phyloP scores from a whole-genome alignment of 2,113 vertebrate genomes.

The rabbit (Oryctolagus cuniculus) region mOryCun1.1 NC_091434.1:121655501-121656000 shows the following conservation, averaged over 20 bases:
- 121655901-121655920: not conserved
- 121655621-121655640: not conserved
- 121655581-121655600: not conserved
- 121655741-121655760: not conserved
- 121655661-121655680: not conserved
- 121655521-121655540: not conserved
- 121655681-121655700: conserved; percentile 12
- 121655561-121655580: not conserved
- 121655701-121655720: not conserved
- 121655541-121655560: conserved; percentile 11
- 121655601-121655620: not conserved
- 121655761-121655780: not conserved
- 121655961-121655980: no score
- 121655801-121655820: not conserved
- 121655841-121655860: not conserved
- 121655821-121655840: not conserved
- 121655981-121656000: no score
- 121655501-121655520: not conserved
- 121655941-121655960: not conserved
- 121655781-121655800: not conserved
- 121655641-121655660: not conserved
- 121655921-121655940: not conserved
- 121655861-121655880: not conserved
- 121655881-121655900: not conserved
- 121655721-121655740: not conserved